Evolutionary conservation across 1,140 invertebrate genomes (phyloP).

Genomic region (Pseudomyrmex dendroicus): DNA sequence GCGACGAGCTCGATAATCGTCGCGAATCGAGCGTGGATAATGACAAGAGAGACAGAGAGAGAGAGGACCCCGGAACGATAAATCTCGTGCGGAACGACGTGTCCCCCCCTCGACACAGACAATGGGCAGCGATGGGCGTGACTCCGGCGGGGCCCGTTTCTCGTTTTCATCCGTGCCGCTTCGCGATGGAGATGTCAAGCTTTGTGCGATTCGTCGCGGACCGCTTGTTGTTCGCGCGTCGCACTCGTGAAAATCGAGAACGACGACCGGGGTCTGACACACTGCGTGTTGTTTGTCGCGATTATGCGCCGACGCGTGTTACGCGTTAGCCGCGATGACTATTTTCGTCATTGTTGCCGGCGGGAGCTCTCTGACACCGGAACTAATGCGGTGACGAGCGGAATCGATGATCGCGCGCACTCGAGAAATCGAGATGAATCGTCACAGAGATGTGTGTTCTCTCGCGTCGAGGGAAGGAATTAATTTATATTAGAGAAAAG

Average conservation of each 20-base stretch:
- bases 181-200: conserved; percentile 82
- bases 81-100: conserved; percentile 75
- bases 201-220: conserved; percentile 82
- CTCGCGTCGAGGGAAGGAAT: too few species aligned
- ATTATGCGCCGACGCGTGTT: conserved; percentile 63
- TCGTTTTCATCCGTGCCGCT: conserved; percentile 60
- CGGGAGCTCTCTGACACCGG: conserved; percentile 30
- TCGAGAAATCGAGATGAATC: conserved; percentile 23
- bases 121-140: conserved; percentile 69
- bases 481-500: background rate
- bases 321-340: conserved; percentile 49
- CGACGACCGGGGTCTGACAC: background rate
- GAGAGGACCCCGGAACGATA: conserved; percentile 76
- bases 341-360: conserved; percentile 68
- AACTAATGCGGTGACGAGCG: conserved; percentile 56
- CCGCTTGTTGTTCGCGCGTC: conserved; percentile 68
- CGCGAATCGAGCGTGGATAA: conserved; percentile 83
- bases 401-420: conserved; percentile 36
- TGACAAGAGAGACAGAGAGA: conserved; percentile 67
- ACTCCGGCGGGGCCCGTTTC: conserved; percentile 49
- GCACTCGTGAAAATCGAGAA: background rate
- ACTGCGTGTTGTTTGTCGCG: conserved; percentile 41
- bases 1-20: conserved; percentile 51
- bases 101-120: conserved; percentile 32
- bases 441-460: background rate